Conservation (phyloP, 2,797 vertebrate genomes). For the Decapterus maruadsi region DNA sequence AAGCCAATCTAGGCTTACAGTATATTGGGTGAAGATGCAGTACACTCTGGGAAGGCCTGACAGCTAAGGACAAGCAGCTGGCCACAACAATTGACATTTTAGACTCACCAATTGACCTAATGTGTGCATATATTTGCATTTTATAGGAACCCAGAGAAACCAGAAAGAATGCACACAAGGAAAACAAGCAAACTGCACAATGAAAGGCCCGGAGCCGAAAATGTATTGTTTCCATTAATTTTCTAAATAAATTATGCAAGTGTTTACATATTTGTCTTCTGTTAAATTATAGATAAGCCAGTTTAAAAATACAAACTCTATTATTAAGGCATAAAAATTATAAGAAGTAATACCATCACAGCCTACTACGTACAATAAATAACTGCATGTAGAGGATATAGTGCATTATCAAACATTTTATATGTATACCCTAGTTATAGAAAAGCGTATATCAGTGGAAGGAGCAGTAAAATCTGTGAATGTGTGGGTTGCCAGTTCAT, state of each 20-base stretch:
- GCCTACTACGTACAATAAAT: not conserved
- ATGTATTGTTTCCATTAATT: not conserved
- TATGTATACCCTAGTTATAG: not conserved
- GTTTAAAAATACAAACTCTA: not conserved
- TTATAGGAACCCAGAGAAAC: too few relatives aligned
- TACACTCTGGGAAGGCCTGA: too few relatives aligned
- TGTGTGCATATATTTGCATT: too few relatives aligned
- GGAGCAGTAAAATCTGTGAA: not conserved
- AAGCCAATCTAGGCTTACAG: too few relatives aligned
- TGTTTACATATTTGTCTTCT: not conserved
- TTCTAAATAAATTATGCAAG: not conserved
- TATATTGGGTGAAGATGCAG: too few relatives aligned
- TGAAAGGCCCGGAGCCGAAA: too few relatives aligned
- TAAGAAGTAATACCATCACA: not conserved
- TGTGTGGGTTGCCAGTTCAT: constrained; percentile 31
- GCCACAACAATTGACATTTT: too few relatives aligned
- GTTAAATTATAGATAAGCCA: not conserved
- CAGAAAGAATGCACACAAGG: too few relatives aligned
- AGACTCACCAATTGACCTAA: too few relatives aligned
- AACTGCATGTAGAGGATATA: not conserved
- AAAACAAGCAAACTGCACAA: too few relatives aligned
- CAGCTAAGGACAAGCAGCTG: too few relatives aligned
- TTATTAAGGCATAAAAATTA: too few relatives aligned
- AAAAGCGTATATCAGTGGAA: not conserved
- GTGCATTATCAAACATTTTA: not conserved